These are phyloP conservation scores for Drosophila formosana DNA, from an alignment of 2,888 invertebrate genomes.

Conservation along the genomic window DNA sequence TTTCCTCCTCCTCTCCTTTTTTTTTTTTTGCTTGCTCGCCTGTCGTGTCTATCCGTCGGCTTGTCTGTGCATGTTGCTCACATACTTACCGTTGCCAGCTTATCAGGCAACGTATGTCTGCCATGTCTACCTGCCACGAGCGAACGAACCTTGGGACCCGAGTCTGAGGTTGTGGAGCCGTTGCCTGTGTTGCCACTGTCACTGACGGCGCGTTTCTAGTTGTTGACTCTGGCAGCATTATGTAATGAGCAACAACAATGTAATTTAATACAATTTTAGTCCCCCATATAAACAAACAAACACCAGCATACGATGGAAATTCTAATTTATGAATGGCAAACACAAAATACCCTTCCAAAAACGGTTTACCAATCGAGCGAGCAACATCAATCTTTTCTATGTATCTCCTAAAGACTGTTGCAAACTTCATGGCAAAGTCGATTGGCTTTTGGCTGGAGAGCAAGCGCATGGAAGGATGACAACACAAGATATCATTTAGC, in stretches of 20 bases:
- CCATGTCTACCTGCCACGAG: background rate
- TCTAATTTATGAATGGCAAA: background rate
- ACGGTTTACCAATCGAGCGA: background rate
- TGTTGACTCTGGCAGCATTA: conserved; percentile 74
- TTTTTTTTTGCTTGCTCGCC: background rate
- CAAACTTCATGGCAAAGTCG: conserved; percentile 7
- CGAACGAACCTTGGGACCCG: background rate
- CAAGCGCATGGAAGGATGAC: conserved; percentile 34
- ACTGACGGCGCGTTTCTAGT: conserved; percentile 50
- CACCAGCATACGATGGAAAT: conserved; percentile 6
- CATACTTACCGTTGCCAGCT: conserved; percentile 30
- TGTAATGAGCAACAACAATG: conserved; percentile 77
- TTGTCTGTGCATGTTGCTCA: conserved; percentile 27
- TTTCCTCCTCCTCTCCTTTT: conserved; percentile 1
- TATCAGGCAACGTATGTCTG: conserved; percentile 32
- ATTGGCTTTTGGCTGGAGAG: background rate
- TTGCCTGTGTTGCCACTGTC: conserved; percentile 6
- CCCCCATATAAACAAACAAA: conserved; percentile 44
- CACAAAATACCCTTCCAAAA: conserved; percentile 33
- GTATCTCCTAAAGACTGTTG: background rate
- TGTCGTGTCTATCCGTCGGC: conserved; percentile 1
- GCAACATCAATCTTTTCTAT: background rate
- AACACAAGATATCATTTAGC: conserved; percentile 68
- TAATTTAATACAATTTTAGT: conserved; percentile 80
- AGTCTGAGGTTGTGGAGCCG: background rate